Percentiles rank a stretch among this genome's conserved stretches.
These are phyloP conservation scores for Phocides pigmalion DNA, from an alignment of 1,140 invertebrate genomes.

Conservation along the genomic window DNA sequence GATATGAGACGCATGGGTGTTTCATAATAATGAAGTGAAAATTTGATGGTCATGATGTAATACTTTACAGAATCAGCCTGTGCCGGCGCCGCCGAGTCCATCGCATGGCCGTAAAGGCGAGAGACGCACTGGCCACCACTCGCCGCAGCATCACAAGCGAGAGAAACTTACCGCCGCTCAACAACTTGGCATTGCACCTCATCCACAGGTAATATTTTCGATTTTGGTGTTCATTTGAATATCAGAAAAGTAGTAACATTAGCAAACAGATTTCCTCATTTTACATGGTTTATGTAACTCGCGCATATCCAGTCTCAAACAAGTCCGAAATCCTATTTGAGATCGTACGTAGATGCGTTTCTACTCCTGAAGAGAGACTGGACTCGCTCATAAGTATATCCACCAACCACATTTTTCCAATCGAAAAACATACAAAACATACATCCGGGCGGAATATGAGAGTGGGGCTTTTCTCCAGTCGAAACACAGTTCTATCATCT, in stretches of 20 bases:
- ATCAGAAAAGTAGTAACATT: background rate
- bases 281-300: too few species aligned
- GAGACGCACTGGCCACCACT: constrained; percentile 69
- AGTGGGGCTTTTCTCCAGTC: too few species aligned
- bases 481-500: too few species aligned
- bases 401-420: too few species aligned
- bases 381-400: too few species aligned
- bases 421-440: too few species aligned
- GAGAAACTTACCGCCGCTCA: constrained; percentile 80
- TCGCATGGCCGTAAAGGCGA: constrained; percentile 74
- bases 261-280: background rate
- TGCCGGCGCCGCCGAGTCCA: constrained; percentile 77
- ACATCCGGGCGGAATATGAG: too few species aligned
- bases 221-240: background rate
- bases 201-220: constrained; percentile 67
- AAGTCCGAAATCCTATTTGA: too few species aligned
- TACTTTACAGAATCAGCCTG: constrained; percentile 61
- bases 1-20: too few species aligned
- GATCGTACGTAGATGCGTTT: too few species aligned
- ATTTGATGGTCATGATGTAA: background rate
- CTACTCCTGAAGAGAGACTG: too few species aligned
- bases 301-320: too few species aligned
- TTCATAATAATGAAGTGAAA: background rate
- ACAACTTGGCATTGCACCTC: constrained; percentile 77
- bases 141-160: constrained; percentile 73